Conservation (phyloP, 2,888 invertebrate species). For the Apomyelois bistriatella region DNA sequence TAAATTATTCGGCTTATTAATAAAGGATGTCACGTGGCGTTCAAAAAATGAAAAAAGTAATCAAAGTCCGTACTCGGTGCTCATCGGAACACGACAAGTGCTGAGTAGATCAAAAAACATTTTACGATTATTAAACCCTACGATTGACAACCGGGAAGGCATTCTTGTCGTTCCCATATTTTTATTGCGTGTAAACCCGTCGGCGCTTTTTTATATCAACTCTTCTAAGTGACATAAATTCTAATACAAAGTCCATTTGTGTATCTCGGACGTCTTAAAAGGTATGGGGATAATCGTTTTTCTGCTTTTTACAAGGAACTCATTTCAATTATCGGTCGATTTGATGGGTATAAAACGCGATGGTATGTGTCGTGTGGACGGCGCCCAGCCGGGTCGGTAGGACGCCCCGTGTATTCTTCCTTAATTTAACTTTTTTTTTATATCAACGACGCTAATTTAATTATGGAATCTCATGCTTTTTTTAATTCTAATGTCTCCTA, state of each 20-base stretch:
- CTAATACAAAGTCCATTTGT: conserved; percentile 80
- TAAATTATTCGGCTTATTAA: background rate
- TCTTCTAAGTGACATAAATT: conserved; percentile 79
- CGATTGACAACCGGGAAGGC: conserved; percentile 77
- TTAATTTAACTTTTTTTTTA: conserved; percentile 55
- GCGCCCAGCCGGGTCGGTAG: conserved; percentile 70
- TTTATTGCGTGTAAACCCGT: conserved; percentile 79
- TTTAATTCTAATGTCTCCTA: conserved; percentile 44
- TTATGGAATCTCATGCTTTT: conserved; percentile 54
- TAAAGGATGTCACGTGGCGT: background rate
- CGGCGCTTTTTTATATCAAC: conserved; percentile 77
- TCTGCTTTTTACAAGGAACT: conserved; percentile 79
- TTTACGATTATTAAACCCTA: conserved; percentile 77
- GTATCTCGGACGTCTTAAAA: conserved; percentile 79
- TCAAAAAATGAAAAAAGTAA: background rate
- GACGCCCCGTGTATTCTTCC: conserved; percentile 48
- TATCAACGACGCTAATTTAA: conserved; percentile 75
- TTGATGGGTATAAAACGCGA: conserved; percentile 73
- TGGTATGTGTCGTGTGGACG: conserved; percentile 68
- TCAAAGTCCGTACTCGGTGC: background rate
- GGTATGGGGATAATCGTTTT: conserved; percentile 78
- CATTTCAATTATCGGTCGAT: conserved; percentile 79
- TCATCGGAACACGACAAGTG: conserved; percentile 30
- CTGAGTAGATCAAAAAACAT: conserved; percentile 67
- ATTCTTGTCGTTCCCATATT: conserved; percentile 74